Evolutionary conservation across 2,888 invertebrate species (phyloP).

Genomic region (Lycophotia porphyrea): DNA sequence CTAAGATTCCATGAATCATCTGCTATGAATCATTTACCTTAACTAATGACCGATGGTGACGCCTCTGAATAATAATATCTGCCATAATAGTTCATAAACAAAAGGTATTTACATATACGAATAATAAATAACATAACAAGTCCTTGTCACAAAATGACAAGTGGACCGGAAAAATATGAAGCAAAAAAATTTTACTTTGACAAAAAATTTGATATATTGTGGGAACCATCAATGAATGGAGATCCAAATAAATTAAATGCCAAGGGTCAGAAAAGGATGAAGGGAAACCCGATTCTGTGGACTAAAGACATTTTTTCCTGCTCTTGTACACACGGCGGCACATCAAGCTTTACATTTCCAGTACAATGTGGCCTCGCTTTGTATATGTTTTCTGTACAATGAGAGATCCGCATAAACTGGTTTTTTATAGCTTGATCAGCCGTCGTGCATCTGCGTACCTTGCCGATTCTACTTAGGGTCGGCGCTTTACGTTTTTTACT

Average conservation of each 20-base stretch:
- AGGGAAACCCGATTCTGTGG: too few relatives aligned
- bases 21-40: constrained; percentile 38
- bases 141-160: constrained; percentile 68
- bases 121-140: constrained; percentile 49
- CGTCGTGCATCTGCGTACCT: too few relatives aligned
- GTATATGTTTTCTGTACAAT: too few relatives aligned
- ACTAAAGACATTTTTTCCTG: background rate
- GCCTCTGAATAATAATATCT: constrained; percentile 46
- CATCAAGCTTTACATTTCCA: too few relatives aligned
- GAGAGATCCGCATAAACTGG: too few relatives aligned
- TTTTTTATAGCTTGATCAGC: too few relatives aligned
- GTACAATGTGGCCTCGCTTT: too few relatives aligned
- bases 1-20: constrained; percentile 29
- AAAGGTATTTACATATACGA: constrained; percentile 47
- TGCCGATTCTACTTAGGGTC: too few relatives aligned
- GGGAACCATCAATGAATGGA: constrained; percentile 16
- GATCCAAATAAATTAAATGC: background rate
- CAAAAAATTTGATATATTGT: constrained; percentile 63
- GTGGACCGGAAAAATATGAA: constrained; percentile 70
- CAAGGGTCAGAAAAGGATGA: constrained; percentile 1
- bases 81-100: constrained; percentile 45
- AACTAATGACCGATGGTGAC: constrained; percentile 44
- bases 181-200: constrained; percentile 52
- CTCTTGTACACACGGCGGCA: too few relatives aligned
- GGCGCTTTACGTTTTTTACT: background rate